Evolutionary conservation across 2,888 invertebrate genomes (phyloP).

Genomic region (Phortica okadai): DNA sequence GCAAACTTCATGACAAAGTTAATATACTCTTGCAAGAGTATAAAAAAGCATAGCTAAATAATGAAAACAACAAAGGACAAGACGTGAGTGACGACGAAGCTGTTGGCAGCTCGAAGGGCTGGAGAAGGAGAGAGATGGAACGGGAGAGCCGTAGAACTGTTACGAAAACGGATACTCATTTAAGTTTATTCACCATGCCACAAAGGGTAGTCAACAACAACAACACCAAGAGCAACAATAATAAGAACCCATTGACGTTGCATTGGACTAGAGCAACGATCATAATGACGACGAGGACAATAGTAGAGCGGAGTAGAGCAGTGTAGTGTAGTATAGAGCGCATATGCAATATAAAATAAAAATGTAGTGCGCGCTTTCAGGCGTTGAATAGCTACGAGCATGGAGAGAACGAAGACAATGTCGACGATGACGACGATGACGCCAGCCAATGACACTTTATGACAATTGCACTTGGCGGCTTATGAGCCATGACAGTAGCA

Average conservation of each 20-base stretch:
- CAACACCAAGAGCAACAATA: constrained; percentile 46
- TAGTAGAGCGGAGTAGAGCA: not conserved
- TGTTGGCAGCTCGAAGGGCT: too few species aligned
- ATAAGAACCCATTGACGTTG: constrained; percentile 11
- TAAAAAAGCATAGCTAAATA: too few species aligned
- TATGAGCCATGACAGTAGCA: constrained; percentile 39
- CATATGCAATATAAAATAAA: not conserved
- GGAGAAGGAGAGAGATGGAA: too few species aligned
- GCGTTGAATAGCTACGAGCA: not conserved
- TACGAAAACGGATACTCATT: constrained; percentile 66
- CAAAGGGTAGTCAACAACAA: constrained; percentile 51
- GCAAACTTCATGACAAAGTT: too few species aligned
- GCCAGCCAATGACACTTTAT: constrained; percentile 72
- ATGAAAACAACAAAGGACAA: too few species aligned
- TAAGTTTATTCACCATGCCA: constrained; percentile 65
- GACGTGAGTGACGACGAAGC: too few species aligned
- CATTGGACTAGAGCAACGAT: not conserved
- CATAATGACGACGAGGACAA: not conserved
- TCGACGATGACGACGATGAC: constrained; percentile 39
- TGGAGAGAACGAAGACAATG: not conserved
- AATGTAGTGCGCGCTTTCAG: not conserved
- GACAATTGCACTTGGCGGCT: constrained; percentile 70
- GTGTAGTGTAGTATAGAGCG: too few species aligned
- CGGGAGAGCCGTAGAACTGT: too few species aligned
- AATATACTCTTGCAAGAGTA: too few species aligned